Evolutionary conservation across 2,797 vertebrate genomes (phyloP).

Genomic region (Sebastes iracundus): DNA sequence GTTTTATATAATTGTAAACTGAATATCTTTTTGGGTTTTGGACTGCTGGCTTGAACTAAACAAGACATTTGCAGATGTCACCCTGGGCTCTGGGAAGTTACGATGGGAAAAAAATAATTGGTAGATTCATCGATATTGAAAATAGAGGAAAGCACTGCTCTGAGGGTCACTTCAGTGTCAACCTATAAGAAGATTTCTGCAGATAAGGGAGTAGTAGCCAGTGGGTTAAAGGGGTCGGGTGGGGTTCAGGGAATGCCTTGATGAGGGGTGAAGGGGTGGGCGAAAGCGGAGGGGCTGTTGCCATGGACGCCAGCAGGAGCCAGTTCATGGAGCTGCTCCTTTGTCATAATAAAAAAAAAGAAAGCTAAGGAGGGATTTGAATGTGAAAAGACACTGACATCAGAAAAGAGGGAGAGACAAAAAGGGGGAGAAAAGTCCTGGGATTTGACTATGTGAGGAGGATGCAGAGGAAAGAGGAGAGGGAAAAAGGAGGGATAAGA

Average conservation of each 20-base stretch:
- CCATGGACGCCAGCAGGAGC: conserved; percentile 62
- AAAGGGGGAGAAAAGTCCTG: conserved; percentile 48
- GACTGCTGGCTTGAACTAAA: background rate
- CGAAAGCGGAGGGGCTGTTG: conserved; percentile 34
- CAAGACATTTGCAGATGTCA: background rate
- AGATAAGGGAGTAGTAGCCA: conserved; percentile 4
- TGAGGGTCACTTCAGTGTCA: conserved; percentile 3
- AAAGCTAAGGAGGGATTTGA: conserved; percentile 72
- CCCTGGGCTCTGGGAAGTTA: background rate
- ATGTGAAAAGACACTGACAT: conserved; percentile 77
- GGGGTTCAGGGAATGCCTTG: conserved; percentile 52
- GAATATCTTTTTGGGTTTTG: background rate
- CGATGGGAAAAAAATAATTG: background rate
- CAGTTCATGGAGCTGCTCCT: conserved; percentile 67
- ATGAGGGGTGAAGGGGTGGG: conserved; percentile 32
- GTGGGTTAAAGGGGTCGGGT: conserved; percentile 43
- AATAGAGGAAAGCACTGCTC: background rate
- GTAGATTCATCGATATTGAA: background rate
- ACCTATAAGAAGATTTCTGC: background rate
- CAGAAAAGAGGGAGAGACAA: conserved; percentile 57
- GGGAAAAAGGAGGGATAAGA: conserved; percentile 31
- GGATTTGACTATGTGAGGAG: conserved; percentile 60
- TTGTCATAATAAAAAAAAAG: conserved; percentile 77
- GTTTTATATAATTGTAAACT: background rate
- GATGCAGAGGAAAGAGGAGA: conserved; percentile 49